Conservation (phyloP, 2,113 vertebrate species). For the Paralichthys olivaceus region DNA sequence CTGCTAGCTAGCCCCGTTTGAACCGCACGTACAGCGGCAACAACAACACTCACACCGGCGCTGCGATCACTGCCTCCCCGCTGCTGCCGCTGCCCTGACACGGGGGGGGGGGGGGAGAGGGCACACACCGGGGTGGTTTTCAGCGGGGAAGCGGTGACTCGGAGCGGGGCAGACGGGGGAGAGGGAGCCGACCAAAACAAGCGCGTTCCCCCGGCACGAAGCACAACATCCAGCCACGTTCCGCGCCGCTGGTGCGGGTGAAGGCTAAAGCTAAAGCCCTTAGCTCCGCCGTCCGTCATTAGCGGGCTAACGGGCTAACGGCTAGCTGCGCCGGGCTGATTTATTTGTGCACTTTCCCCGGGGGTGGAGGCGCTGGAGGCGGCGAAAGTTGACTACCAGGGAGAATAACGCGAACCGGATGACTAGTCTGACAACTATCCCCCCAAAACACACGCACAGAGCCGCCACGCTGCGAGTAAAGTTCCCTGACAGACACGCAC, state of each 20-base stretch:
- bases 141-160: neutral
- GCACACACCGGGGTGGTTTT: neutral
- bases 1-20: conserved; percentile 67
- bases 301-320: conserved; percentile 58
- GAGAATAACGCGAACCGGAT: conserved; percentile 22
- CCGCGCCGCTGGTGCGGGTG: conserved; percentile 34
- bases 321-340: conserved; percentile 56
- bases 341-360: conserved; percentile 53
- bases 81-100: neutral
- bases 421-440: conserved; percentile 53
- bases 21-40: conserved; percentile 51
- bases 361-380: conserved; percentile 16
- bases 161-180: neutral
- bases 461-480: conserved; percentile 22
- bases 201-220: conserved; percentile 58
- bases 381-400: conserved; percentile 53
- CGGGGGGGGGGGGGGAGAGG: too few species aligned
- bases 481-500: conserved; percentile 43
- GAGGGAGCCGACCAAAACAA: conserved; percentile 58
- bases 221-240: conserved; percentile 63
- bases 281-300: conserved; percentile 44
- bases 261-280: conserved; percentile 59
- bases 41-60: conserved; percentile 16
- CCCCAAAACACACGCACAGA: conserved; percentile 7
- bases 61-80: neutral